Conservation (phyloP, 2,888 invertebrate species). For the Andrena marginata region DNA sequence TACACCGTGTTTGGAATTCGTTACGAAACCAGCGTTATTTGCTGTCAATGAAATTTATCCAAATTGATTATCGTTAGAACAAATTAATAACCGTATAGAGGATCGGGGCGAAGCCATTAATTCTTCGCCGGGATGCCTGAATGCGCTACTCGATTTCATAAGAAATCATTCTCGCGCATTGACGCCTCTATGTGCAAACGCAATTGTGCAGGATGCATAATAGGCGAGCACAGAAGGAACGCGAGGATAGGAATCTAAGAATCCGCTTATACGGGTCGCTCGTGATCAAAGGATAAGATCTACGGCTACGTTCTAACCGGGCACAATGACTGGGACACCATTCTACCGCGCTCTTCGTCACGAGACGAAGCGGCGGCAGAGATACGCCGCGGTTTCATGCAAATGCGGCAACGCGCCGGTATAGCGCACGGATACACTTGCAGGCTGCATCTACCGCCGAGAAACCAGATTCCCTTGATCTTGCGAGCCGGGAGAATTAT, state of each 20-base stretch:
- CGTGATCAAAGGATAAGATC: slow-evolving; percentile 75
- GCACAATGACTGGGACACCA: slow-evolving; percentile 54
- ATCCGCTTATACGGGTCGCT: slow-evolving; percentile 68
- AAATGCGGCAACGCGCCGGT: slow-evolving; percentile 50
- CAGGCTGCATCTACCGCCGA: slow-evolving; percentile 22
- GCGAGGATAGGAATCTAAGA: slow-evolving; percentile 63
- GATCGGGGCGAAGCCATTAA: background rate
- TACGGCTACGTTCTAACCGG: slow-evolving; percentile 59
- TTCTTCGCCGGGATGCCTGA: background rate
- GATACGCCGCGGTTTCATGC: slow-evolving; percentile 53
- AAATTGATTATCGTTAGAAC: background rate
- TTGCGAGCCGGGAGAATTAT: slow-evolving; percentile 71
- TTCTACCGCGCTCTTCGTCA: slow-evolving; percentile 61
- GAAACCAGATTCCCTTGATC: slow-evolving; percentile 81
- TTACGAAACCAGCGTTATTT: background rate
- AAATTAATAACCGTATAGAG: slow-evolving; percentile 3
- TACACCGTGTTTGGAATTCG: background rate
- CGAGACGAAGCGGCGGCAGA: slow-evolving; percentile 58
- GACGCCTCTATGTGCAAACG: slow-evolving; percentile 60
- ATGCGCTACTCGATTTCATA: slow-evolving; percentile 27
- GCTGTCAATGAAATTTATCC: slow-evolving; percentile 6
- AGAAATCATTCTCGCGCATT: slow-evolving; percentile 54
- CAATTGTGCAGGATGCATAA: slow-evolving; percentile 57
- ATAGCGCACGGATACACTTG: slow-evolving; percentile 52
- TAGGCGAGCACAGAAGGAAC: slow-evolving; percentile 44